Conservation (phyloP, 2,888 invertebrate species). For the Latrodectus hesperus region DNA sequence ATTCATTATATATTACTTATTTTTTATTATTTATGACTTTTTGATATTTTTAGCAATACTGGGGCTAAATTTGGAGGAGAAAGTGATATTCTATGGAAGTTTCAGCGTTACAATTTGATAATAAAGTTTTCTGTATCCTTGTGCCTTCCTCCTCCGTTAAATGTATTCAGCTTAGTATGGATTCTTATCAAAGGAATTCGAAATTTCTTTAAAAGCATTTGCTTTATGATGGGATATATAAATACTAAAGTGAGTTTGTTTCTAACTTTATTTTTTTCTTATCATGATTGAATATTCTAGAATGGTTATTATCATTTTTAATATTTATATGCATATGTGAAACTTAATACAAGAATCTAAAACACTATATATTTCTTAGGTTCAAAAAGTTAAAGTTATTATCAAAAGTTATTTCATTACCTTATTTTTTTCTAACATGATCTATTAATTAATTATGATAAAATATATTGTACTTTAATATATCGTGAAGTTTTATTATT, state of each 20-base stretch:
- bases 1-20: neutral
- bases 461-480: too few relatives aligned
- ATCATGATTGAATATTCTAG: too few relatives aligned
- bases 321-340: too few relatives aligned
- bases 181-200: constrained; percentile 14
- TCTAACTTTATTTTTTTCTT: neutral
- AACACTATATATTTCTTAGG: too few relatives aligned
- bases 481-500: too few relatives aligned
- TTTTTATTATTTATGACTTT: neutral
- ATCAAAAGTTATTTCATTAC: too few relatives aligned
- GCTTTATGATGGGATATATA: neutral
- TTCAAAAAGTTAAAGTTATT: too few relatives aligned
- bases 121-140: constrained; percentile 74
- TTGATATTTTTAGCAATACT: constrained; percentile 62
- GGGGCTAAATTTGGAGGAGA: constrained; percentile 70
- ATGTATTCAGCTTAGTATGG: constrained; percentile 70
- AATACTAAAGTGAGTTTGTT: neutral
- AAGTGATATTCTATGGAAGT: constrained; percentile 74
- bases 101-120: constrained; percentile 74
- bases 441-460: too few relatives aligned
- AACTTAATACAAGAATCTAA: too few relatives aligned
- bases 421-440: too few relatives aligned
- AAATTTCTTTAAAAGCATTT: constrained; percentile 11
- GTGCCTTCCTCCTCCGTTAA: constrained; percentile 74
- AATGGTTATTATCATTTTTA: too few relatives aligned